These are phyloP conservation scores for Coranthus polyacanthus DNA, from an alignment of 2,797 vertebrate species.

Conservation along the genomic window DNA sequence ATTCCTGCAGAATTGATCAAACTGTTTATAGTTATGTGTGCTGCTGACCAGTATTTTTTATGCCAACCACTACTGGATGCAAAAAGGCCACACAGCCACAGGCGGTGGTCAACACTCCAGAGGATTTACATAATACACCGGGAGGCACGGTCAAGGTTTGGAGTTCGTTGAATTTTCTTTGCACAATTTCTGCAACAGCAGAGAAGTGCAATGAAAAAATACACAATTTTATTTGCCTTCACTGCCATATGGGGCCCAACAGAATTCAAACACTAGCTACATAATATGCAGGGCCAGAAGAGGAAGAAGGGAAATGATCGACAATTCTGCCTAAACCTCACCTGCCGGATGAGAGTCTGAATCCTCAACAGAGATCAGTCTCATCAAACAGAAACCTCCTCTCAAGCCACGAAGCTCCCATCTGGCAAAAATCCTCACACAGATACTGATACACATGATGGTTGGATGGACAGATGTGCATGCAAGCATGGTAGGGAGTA, in stretches of 20 bases:
- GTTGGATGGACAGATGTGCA: background rate
- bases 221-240: background rate
- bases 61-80: slow-evolving; percentile 5
- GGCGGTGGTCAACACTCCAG: slow-evolving; percentile 6
- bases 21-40: slow-evolving; percentile 34
- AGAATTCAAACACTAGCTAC: background rate
- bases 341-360: slow-evolving; percentile 46
- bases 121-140: slow-evolving; percentile 20
- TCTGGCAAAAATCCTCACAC: slow-evolving; percentile 46
- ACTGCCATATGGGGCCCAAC: background rate
- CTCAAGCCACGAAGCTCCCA: slow-evolving; percentile 1
- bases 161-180: background rate
- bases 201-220: background rate
- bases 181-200: background rate
- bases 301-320: background rate
- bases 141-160: too few relatives aligned
- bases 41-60: slow-evolving; percentile 39
- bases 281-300: too few relatives aligned
- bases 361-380: slow-evolving; percentile 20
- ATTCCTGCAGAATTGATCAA: slow-evolving; percentile 63
- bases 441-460: slow-evolving; percentile 40
- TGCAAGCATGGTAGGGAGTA: background rate
- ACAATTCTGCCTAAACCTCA: slow-evolving; percentile 41
- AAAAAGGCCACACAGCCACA: slow-evolving; percentile 8
- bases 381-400: slow-evolving; percentile 52